Evolutionary conservation across 2,888 invertebrate genomes (phyloP).

Genomic region (Beris chalybata): DNA sequence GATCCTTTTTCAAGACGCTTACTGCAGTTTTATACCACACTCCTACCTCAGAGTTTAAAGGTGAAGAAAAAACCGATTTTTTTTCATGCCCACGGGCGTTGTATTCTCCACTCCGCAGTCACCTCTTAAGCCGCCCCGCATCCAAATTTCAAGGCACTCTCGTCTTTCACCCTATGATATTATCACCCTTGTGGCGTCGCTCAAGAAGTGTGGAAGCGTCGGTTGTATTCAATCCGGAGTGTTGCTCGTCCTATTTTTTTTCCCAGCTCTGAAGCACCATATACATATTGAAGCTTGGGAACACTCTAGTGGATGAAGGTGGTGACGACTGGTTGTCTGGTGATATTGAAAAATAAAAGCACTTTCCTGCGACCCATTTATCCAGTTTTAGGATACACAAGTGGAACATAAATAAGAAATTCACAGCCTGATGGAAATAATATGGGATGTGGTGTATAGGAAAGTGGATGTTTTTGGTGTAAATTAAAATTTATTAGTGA

Average conservation of each 20-base stretch:
- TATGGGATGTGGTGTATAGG: background rate
- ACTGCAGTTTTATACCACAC: no score
- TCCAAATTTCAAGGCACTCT: background rate
- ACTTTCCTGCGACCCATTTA: constrained; percentile 11
- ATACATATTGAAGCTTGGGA: background rate
- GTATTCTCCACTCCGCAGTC: no score
- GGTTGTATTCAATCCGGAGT: background rate
- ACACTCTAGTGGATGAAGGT: background rate
- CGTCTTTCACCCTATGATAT: background rate
- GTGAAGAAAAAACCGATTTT: no score
- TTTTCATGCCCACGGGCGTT: no score
- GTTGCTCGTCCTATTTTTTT: background rate
- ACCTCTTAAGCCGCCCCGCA: background rate
- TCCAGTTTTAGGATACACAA: constrained; percentile 16
- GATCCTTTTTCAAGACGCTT: no score
- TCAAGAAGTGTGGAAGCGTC: background rate
- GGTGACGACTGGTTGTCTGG: constrained; percentile 15
- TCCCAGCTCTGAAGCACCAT: background rate
- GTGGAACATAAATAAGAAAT: constrained; percentile 19
- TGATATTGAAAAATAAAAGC: constrained; percentile 26
- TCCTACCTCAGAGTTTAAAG: no score
- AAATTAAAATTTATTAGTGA: background rate
- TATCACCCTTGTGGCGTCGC: constrained; percentile 5
- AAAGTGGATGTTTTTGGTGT: no score
- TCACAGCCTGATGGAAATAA: background rate